Evolutionary conservation across 2,888 invertebrate genomes (phyloP).

Genomic region (Leucoma salicis): DNA sequence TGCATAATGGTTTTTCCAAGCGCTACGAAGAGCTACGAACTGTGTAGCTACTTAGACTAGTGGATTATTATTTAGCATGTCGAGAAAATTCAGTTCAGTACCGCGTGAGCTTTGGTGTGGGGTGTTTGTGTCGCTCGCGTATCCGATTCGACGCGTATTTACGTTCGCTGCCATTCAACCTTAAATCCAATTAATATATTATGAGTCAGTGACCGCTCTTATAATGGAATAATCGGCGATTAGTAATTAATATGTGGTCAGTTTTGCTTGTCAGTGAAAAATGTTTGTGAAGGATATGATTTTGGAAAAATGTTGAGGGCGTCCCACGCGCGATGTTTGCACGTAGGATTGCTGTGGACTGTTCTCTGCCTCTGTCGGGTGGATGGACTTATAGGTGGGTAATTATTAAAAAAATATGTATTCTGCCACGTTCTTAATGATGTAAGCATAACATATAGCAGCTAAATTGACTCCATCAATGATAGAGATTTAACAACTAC

Average conservation of each 20-base stretch:
- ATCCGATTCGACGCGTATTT: constrained; percentile 48
- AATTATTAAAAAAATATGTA: neutral
- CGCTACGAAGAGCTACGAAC: constrained; percentile 41
- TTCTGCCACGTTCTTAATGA: no score
- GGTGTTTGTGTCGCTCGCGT: constrained; percentile 35
- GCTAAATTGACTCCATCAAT: no score
- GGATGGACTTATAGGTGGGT: constrained; percentile 70
- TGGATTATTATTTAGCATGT: constrained; percentile 11
- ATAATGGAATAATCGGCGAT: constrained; percentile 54
- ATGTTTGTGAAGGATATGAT: constrained; percentile 66
- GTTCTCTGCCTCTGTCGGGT: constrained; percentile 47
- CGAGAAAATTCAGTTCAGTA: constrained; percentile 47
- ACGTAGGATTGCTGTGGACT: constrained; percentile 62
- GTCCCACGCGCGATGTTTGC: constrained; percentile 58
- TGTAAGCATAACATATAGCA: no score
- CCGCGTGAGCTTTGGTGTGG: constrained; percentile 44
- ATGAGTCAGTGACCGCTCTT: constrained; percentile 51
- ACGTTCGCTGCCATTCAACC: constrained; percentile 58
- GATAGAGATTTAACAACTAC: no score
- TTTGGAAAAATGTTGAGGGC: constrained; percentile 74
- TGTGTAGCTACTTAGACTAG: constrained; percentile 27
- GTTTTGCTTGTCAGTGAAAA: constrained; percentile 51
- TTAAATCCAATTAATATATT: constrained; percentile 65
- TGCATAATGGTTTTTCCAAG: constrained; percentile 51
- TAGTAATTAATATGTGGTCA: constrained; percentile 48